phyloP scores from a whole-genome alignment of 2,888 invertebrate species.

The Pandemis cinnamomeana region DNA sequence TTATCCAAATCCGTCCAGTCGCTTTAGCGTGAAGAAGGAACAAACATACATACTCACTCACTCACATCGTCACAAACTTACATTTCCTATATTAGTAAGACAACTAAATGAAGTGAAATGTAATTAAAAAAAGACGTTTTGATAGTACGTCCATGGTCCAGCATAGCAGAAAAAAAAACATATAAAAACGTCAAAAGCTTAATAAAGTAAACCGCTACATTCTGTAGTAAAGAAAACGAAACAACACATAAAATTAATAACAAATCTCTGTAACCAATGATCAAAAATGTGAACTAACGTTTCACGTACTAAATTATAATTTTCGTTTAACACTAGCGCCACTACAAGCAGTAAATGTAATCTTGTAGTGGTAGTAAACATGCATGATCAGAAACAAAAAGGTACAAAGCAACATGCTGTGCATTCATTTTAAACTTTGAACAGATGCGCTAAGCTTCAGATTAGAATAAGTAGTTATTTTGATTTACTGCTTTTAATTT shows the following conservation, averaged over 20 bases:
- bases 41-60: no score
- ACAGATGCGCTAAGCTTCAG: background rate
- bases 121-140: no score
- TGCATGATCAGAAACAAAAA: background rate
- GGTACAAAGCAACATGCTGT: background rate
- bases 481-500: background rate
- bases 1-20: no score
- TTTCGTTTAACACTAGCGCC: background rate
- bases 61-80: no score
- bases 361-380: background rate
- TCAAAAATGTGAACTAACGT: background rate
- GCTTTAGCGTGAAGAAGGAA: no score
- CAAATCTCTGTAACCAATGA: background rate
- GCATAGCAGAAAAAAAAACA: no score
- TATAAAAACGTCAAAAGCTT: no score
- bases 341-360: background rate
- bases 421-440: background rate
- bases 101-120: no score
- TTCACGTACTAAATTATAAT: background rate
- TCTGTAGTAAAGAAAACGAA: no score
- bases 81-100: no score
- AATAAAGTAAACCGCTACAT: no score
- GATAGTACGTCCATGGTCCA: no score
- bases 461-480: background rate
- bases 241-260: background rate